These are phyloP conservation scores for Enteromius paludinosus DNA, from an alignment of 2,797 vertebrate genomes.

Conservation along the genomic window DNA sequence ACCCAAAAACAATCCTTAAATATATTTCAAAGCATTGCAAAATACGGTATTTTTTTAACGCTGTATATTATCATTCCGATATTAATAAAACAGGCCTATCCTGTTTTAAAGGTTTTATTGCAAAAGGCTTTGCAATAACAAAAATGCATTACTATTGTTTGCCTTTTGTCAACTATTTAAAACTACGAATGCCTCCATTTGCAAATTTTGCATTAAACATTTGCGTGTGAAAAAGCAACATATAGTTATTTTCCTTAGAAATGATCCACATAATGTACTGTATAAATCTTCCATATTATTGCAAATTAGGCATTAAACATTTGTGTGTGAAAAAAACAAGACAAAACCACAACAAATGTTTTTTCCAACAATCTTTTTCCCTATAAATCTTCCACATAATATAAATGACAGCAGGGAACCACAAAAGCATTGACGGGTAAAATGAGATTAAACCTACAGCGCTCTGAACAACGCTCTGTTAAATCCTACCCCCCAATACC, in stretches of 20 bases:
- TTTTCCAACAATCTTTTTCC: background rate
- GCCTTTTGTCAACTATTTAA: too few relatives aligned
- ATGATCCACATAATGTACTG: background rate
- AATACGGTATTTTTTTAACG: background rate
- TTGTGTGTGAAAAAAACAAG: background rate
- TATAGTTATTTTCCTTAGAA: background rate
- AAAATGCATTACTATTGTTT: background rate
- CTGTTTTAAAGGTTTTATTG: background rate
- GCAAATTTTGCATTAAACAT: background rate
- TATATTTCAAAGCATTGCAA: background rate
- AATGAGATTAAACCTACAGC: slow-evolving; percentile 46
- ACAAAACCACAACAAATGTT: background rate
- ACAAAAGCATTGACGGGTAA: slow-evolving; percentile 53
- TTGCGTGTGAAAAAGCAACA: slow-evolving; percentile 1
- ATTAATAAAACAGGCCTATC: background rate
- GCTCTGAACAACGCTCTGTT: slow-evolving; percentile 38
- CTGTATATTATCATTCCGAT: background rate
- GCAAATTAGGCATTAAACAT: background rate
- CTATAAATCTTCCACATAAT: slow-evolving; percentile 18
- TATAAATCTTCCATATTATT: slow-evolving; percentile 8
- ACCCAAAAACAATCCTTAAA: background rate
- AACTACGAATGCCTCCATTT: background rate
- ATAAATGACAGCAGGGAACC: slow-evolving; percentile 35
- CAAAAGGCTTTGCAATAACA: background rate
- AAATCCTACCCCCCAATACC: background rate